phyloP scores from a whole-genome alignment of 1,140 invertebrate species.

The Drosophila virilis region DNA sequence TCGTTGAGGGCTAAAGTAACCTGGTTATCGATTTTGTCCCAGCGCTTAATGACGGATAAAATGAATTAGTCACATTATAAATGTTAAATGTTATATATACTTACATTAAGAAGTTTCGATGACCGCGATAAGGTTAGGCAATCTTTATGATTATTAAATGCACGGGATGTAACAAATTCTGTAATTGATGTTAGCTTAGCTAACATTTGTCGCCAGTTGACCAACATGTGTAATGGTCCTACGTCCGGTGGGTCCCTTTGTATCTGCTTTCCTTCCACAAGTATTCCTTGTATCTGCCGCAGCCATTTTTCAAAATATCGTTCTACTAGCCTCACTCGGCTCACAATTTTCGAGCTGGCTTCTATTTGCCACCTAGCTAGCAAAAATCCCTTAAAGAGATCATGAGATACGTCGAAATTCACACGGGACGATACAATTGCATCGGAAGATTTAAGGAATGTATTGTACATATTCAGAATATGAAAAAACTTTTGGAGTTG shows the following conservation, averaged over 20 bases:
- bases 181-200: slow-evolving; percentile 92
- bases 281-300: slow-evolving; percentile 75
- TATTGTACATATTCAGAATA: slow-evolving; percentile 85
- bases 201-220: slow-evolving; percentile 92
- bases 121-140: slow-evolving; percentile 88
- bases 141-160: slow-evolving; percentile 88
- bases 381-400: slow-evolving; percentile 68
- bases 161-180: slow-evolving; percentile 89
- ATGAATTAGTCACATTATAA: neutral
- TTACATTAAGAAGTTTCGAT: slow-evolving; percentile 89
- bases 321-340: slow-evolving; percentile 59
- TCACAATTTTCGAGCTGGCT: slow-evolving; percentile 61
- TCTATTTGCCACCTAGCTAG: slow-evolving; percentile 73
- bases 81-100: neutral
- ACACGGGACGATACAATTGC: slow-evolving; percentile 53
- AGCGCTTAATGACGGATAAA: slow-evolving; percentile 86
- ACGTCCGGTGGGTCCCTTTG: slow-evolving; percentile 91
- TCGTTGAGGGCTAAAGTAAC: slow-evolving; percentile 91
- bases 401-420: slow-evolving; percentile 60
- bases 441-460: slow-evolving; percentile 82
- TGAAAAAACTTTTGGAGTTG: slow-evolving; percentile 86
- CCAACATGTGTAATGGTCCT: slow-evolving; percentile 91
- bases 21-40: slow-evolving; percentile 90
- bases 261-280: slow-evolving; percentile 88
- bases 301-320: slow-evolving; percentile 67